Base-by-base conservation (phyloP, 2,888 invertebrate genomes). In the Nemotelus nigrinus region DNA sequence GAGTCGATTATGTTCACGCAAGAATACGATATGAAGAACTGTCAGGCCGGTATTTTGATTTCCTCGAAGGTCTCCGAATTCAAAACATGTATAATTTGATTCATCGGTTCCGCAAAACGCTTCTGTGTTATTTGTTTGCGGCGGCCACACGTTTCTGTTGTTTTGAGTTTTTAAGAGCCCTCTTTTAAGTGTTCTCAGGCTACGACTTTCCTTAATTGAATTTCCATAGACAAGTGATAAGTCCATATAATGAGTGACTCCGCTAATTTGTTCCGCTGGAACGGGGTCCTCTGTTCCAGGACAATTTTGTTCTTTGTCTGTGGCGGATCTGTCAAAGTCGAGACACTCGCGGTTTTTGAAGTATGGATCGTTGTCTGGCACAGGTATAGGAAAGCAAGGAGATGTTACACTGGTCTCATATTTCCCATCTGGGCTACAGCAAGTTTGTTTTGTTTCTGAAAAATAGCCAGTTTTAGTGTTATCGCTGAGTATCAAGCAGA, bases 181-280 rank as follows among this genome's bases (percentile, higher is more conserved):
- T 0, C 92, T 92, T 60, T 88, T 87, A 82, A 91, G 90, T 7
- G 92, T 89, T 4, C 96, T 89, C 43, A 96, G 88, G 44, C 90
- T 90, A 4, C 89, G 88, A 39, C 92, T 91, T 79, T 93, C 91
- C 55, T 89, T 87, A 10, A 89, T 89, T 2, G 89, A 92, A 80
- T 92, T 94, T 1, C 96, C 96, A 83, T 96, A 96, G 2, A 96
- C 93, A 50, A 93, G 86, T 0, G 96, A 96, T 2, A 93, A 88
- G 83, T 95, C 95, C 89, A 94, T 87, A 81, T 81, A 86, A 25
- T 83, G 82, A 2, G 85, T 83, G 3, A 82, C 82, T 43, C 81
- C 77, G 77, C 84, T 83, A 84, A 93, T 90, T 88, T 93, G 93
- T 86, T 93, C 92, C 64, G 92, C 92, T 48, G 90, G 89, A 80